Evolutionary conservation across 2,888 invertebrate species (phyloP), one percentile per base, ranked within the genome.

Genomic region (Agrilus biguttatus): DNA sequence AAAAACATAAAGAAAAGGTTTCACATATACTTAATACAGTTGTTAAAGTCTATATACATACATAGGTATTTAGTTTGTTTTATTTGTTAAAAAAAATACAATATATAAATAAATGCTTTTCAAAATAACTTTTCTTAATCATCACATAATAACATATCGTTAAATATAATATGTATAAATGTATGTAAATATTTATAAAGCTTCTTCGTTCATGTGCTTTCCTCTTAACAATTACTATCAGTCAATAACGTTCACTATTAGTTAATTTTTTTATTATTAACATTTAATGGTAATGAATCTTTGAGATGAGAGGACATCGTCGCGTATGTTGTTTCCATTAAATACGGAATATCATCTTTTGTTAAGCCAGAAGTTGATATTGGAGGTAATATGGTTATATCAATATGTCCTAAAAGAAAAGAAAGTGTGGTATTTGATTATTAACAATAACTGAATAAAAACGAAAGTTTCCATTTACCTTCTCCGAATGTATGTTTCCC

Each of bases 351-450:
- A 54, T 83, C 75, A 1, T 78, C 78, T 55, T 74, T 75, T 1
- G 67, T 68, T 53, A 77, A 64, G 33, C 74, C 75, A 45, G 73
- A 68, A 0, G 86, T 84, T 49, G 77, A 69, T 47, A 87, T 79
- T 47, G 79, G 68, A 1, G 87, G 86, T 51, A 88, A 63, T 57
- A 87, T 80, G 32, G 78, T 75, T 45, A 87, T 76, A 40, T 79
- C 73, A 48, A 80, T 75, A 50, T 76, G 74, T 32, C 85, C 85
- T 74, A 63, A 37, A 43, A 41, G 32, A 17, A 35, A 42, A 52
- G 40, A 40, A 42, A 44, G 35, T 40, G 37, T 35, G 28, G 37
- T 33, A 41, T 32, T 56, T 54, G 35, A 36, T 5, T 37, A 17
- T 8, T 17, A 3, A 37, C 14, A 14, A 13, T 8, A 5, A n/a